A percentile compares a stretch with the other conserved stretches of the same genome.
phyloP scores from a whole-genome alignment of 2,113 vertebrate species.

The Lagopus leucura region DNA sequence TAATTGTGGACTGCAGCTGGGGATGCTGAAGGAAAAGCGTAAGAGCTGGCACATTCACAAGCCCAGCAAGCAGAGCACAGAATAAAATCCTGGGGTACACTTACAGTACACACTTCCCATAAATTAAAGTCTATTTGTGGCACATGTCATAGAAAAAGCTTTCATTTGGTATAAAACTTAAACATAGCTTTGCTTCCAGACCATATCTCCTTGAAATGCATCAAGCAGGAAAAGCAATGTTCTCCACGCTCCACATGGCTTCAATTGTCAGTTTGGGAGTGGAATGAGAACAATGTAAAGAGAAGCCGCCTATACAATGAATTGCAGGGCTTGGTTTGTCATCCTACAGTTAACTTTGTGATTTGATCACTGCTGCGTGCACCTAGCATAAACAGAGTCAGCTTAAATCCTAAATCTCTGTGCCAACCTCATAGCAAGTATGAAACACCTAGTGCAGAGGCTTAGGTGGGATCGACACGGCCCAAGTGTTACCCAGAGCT shows the following conservation, averaged over 20 bases:
- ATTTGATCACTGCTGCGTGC: not conserved
- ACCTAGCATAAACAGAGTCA: not conserved
- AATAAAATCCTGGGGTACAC: not conserved
- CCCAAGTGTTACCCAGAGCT: not conserved
- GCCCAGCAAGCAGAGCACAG: not conserved
- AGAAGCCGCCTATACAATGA: not conserved
- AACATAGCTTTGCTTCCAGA: not conserved
- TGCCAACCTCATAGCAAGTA: not conserved
- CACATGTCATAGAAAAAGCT: not conserved
- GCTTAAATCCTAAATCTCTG: not conserved
- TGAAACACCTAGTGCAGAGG: not conserved
- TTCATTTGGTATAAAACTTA: conserved; percentile 36
- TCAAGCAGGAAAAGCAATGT: not conserved
- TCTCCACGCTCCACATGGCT: not conserved
- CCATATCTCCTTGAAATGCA: not conserved
- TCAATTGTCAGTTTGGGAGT: not conserved
- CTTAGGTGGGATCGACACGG: not conserved
- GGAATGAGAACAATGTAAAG: not conserved
- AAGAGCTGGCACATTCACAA: not conserved
- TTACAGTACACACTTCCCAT: conserved; percentile 16
- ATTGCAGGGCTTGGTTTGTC: not conserved
- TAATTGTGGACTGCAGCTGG: not conserved
- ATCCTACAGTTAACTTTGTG: not conserved
- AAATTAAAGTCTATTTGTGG: conserved; percentile 42
- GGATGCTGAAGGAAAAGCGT: not conserved